Base-by-base conservation (phyloP, 2,888 invertebrate species). In the Tineola bisselliella region DNA sequence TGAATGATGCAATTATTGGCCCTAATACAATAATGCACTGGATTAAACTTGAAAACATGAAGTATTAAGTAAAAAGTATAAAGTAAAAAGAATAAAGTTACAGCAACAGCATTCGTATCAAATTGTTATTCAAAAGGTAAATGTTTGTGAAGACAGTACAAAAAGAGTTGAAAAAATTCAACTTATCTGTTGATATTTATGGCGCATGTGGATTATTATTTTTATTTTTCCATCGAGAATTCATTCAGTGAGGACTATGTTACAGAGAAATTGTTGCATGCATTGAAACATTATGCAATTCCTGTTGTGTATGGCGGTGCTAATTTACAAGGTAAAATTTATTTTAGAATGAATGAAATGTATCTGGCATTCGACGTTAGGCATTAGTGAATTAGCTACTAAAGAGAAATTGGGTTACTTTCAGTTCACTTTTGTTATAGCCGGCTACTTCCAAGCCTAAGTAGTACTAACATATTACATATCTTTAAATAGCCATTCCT, bases 221-320 rank as follows among this genome's bases (percentile, higher is more conserved):
- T 81, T 61, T 81, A 79, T 65, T 68, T 81, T 8, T 69, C 80
- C 0, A 77, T 81, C 60, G 81, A 81, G 63, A 81, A 80, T 63
- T 74, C 81, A 0, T 70, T 76, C 8, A 69, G 68, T 31, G 70
- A 72, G 60, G 80, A 81, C 64, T 81, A 80, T 58, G 81, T 81
- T 0, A 81, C 82, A 1, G 82, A 82, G 64, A 81, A 81, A 63
- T 59, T 82, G 61, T 63, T 80, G 17, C 63, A 69, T 38, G 72
- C 73, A 1, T 67, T 82, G 38, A 66, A 74, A 30, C 67, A 79
- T 63, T 69, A 74, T 44, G 68, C 75, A 0, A 66, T 82, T 1
- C 81, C 82, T 1, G 69, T 82, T 31, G 81, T 82, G 0, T 81
- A 68, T 61, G 82, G 81, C 2, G 78, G 69, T 1, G 79, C 81